These are phyloP conservation scores for Planiliza haematocheilus DNA, from an alignment of 2,113 vertebrate species.

Conservation along the genomic window DNA sequence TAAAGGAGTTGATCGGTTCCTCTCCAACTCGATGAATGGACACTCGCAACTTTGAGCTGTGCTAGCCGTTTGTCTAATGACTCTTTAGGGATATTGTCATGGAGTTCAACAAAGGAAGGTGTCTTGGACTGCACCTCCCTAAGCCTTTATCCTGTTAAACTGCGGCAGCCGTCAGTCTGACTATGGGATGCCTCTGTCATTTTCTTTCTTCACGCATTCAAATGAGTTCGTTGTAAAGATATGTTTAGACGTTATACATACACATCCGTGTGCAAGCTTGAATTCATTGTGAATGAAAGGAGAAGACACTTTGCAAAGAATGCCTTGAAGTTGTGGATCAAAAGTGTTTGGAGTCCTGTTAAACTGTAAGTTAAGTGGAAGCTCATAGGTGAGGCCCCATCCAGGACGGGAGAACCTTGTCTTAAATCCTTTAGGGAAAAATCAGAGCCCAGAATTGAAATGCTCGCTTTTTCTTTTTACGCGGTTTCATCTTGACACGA, in stretches of 20 bases:
- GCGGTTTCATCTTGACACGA: constrained; percentile 47
- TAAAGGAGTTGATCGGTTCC: constrained; percentile 61
- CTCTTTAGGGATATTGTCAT: constrained; percentile 47
- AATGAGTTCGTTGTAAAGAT: constrained; percentile 72
- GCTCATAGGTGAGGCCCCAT: constrained; percentile 47
- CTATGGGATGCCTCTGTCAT: constrained; percentile 68
- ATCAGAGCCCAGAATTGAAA: constrained; percentile 52
- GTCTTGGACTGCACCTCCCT: constrained; percentile 64
- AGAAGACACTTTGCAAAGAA: constrained; percentile 62
- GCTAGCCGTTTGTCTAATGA: constrained; percentile 49
- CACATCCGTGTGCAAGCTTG: constrained; percentile 65
- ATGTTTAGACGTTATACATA: constrained; percentile 64
- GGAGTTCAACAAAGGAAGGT: constrained; percentile 66
- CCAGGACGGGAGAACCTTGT: constrained; percentile 65
- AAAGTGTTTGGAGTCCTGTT: constrained; percentile 49
- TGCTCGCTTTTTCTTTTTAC: constrained; percentile 48
- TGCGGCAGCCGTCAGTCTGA: constrained; percentile 55
- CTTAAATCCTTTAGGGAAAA: constrained; percentile 72
- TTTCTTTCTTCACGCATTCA: constrained; percentile 70
- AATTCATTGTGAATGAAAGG: constrained; percentile 61
- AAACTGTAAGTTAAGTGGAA: constrained; percentile 51
- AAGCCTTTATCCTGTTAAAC: constrained; percentile 74
- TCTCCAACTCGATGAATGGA: constrained; percentile 64
- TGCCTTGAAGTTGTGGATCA: constrained; percentile 65
- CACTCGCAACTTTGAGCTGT: constrained; percentile 57